Conservation (phyloP, 2,113 vertebrate genomes). For the Notechis scutatus region DNA sequence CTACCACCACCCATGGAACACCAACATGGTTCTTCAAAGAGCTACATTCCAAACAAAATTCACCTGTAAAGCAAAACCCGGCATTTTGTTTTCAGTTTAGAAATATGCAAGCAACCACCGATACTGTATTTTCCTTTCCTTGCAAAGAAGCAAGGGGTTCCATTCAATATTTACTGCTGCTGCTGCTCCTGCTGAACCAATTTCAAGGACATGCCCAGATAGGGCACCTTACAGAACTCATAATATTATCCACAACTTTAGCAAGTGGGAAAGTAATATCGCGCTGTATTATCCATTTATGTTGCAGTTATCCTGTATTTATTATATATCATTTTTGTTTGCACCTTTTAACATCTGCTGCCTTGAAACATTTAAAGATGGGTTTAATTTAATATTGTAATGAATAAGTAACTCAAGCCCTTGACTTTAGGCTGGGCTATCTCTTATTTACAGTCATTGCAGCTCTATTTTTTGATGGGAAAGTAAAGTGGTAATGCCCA, state of each 20-base stretch:
- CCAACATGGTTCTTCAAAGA: neutral
- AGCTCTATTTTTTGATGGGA: neutral
- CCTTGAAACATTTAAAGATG: neutral
- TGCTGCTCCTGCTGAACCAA: neutral
- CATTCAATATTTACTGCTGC: neutral
- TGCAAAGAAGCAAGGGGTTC: neutral
- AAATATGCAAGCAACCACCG: neutral
- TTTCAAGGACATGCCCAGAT: neutral
- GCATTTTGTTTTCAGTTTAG: neutral
- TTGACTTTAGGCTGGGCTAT: neutral
- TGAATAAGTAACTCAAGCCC: neutral
- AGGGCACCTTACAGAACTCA: neutral
- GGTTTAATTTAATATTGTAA: neutral
- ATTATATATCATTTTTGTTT: neutral
- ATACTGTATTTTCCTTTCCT: neutral
- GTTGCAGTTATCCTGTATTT: neutral
- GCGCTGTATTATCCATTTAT: neutral
- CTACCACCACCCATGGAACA: neutral
- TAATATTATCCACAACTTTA: accelerated
- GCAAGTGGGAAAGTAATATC: neutral
- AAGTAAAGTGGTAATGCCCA: neutral
- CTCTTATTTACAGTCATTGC: neutral
- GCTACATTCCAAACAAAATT: neutral
- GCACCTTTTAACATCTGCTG: neutral
- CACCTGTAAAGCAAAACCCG: neutral